Evolutionary conservation across 2,888 invertebrate genomes (phyloP), one percentile per base, ranked within the genome.

Genomic region (Ochropleura plecta): DNA sequence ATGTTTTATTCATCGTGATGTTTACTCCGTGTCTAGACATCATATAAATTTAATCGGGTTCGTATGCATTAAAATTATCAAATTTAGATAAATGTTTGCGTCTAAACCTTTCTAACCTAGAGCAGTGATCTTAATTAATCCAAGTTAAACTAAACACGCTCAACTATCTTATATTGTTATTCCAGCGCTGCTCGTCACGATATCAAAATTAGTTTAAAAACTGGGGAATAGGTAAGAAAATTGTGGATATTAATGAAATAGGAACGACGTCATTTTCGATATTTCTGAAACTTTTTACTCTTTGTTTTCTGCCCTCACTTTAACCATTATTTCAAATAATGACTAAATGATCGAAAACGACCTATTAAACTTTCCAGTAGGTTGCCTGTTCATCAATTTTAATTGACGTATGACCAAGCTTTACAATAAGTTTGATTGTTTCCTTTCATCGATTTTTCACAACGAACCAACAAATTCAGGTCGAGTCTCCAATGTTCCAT

Each of bases 11-110:
- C 40, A 67, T 57, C 20, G 42, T 49, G 40, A 63, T 83, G 57
- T 79, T 74, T 75, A 68, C 64, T 68, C 16, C 60, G 18, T 70
- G 84, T 74, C 84, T 81, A 83, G 84, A 83, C 80, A 63, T 55
- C 57, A 12, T 63, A 67, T 67, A 55, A 59, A 83, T 73, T 62
- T 20, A 59, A 60, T 73, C 12, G 59, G 44, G 16, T 9, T 40
- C 62, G n/a, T 46, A 48, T 65, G 60, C 49, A 57, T 51, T 60
- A 67, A 49, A 76, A 18, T 59, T 12, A 51, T 79, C 44, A 55
- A 48, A 73, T 69, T 69, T 57, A 55, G 42, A 16, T 69, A 53
- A 20, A 53, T 51, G 5, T 59, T 46, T 65, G 9, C 10, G 30
- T n/a, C 12, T 20, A 44, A 59, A 63, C 55, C 62, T 62, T 16